Percentiles rank a stretch among this genome's conserved stretches.
phyloP scores from a whole-genome alignment of 2,888 invertebrate species.

The Eumacrocentrus americanus region DNA sequence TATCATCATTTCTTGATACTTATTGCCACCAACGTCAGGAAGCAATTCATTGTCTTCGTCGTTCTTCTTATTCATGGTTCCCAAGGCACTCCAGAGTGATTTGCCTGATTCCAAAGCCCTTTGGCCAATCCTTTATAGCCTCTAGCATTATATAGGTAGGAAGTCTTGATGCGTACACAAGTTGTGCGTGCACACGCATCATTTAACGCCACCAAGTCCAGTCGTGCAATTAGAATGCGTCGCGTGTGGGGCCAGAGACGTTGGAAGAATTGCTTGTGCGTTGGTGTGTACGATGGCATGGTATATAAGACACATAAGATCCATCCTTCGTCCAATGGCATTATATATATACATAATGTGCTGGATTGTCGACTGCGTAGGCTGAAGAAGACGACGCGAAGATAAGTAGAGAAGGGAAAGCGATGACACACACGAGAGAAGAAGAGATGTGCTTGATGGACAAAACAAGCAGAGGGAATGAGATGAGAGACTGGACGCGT shows the following conservation, averaged over 20 bases:
- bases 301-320: neutral
- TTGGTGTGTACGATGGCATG: neutral
- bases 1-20: too few relatives aligned
- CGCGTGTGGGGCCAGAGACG: constrained; percentile 37
- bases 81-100: too few relatives aligned
- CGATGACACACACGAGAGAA: constrained; percentile 7
- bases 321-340: neutral
- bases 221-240: constrained; percentile 45
- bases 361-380: constrained; percentile 13
- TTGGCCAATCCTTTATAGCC: constrained; percentile 17
- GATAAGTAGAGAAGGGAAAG: neutral
- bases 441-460: neutral
- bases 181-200: constrained; percentile 41
- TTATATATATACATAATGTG: neutral
- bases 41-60: too few relatives aligned
- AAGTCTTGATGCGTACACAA: constrained; percentile 33
- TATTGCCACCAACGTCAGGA: too few relatives aligned
- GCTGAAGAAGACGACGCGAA: constrained; percentile 1
- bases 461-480: too few relatives aligned
- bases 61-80: too few relatives aligned
- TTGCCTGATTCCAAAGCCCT: too few relatives aligned
- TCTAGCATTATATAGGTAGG: constrained; percentile 25
- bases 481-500: too few relatives aligned
- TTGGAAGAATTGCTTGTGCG: constrained; percentile 4
- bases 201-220: constrained; percentile 41